phyloP scores from a whole-genome alignment of 1,140 invertebrate genomes.

The Drosophila ironensis region DNA sequence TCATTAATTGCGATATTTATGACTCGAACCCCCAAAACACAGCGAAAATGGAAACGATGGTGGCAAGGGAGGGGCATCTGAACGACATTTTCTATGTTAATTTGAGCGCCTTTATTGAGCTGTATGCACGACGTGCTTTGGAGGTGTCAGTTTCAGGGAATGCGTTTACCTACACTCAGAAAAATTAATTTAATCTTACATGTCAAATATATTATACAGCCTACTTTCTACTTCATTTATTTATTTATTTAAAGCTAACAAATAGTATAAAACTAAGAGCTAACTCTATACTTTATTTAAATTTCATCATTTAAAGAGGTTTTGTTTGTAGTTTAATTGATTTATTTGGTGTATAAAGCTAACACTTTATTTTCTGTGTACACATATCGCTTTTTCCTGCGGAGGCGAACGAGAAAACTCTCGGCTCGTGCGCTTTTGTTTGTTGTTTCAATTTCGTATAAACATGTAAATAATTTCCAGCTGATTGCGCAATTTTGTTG shows the following conservation, averaged over 20 bases:
- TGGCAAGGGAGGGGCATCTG: neutral
- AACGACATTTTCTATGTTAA: constrained; percentile 70
- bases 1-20: constrained; percentile 80
- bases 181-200: neutral
- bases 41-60: neutral
- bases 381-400: constrained; percentile 18
- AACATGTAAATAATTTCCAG: constrained; percentile 79
- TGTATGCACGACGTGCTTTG: constrained; percentile 53
- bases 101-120: constrained; percentile 67
- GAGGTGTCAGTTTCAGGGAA: constrained; percentile 15
- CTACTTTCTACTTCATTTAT: no score
- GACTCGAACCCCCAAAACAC: constrained; percentile 29
- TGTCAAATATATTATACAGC: no score
- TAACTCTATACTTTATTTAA: no score
- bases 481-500: constrained; percentile 77
- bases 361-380: constrained; percentile 21
- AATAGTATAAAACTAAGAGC: no score
- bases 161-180: constrained; percentile 3
- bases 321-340: no score
- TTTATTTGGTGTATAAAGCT: no score
- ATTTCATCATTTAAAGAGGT: no score
- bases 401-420: constrained; percentile 22
- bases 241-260: no score
- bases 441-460: constrained; percentile 80
- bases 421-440: constrained; percentile 42